phyloP scores from a whole-genome alignment of 2,797 vertebrate species.

The Cottoperca gobio region DNA sequence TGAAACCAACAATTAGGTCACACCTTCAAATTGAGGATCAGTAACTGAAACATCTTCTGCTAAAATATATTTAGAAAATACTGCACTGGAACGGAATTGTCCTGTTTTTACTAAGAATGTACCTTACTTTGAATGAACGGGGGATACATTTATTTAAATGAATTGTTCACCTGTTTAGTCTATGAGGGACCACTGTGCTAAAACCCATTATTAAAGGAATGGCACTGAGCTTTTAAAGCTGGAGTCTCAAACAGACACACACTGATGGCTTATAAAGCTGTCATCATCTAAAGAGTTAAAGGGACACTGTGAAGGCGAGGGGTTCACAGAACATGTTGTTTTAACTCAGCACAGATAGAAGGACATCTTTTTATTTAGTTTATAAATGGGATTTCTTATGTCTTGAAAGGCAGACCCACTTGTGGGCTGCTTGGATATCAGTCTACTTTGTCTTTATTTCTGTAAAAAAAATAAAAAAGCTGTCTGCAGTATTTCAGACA shows the following conservation, averaged over 20 bases:
- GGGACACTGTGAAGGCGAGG: slow-evolving; percentile 13
- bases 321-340: slow-evolving; percentile 45
- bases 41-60: neutral
- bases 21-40: neutral
- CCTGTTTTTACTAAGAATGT: neutral
- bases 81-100: neutral
- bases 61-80: neutral
- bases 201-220: slow-evolving; percentile 41
- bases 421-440: slow-evolving; percentile 8
- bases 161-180: slow-evolving; percentile 23
- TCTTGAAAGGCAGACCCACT: slow-evolving; percentile 31
- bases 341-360: slow-evolving; percentile 13
- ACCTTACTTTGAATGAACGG: slow-evolving; percentile 6
- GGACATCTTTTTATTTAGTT: slow-evolving; percentile 23
- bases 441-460: slow-evolving; percentile 23
- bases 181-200: slow-evolving; percentile 6
- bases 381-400: slow-evolving; percentile 17
- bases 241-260: slow-evolving; percentile 27
- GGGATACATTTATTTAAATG: slow-evolving; percentile 2
- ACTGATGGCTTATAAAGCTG: slow-evolving; percentile 46
- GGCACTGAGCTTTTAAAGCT: slow-evolving; percentile 28
- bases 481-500: slow-evolving; percentile 31
- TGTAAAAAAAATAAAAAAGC: neutral
- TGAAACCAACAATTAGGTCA: neutral
- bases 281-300: slow-evolving; percentile 48